Conservation (phyloP, 1,140 invertebrate genomes). For the Ceratina japonica region DNA sequence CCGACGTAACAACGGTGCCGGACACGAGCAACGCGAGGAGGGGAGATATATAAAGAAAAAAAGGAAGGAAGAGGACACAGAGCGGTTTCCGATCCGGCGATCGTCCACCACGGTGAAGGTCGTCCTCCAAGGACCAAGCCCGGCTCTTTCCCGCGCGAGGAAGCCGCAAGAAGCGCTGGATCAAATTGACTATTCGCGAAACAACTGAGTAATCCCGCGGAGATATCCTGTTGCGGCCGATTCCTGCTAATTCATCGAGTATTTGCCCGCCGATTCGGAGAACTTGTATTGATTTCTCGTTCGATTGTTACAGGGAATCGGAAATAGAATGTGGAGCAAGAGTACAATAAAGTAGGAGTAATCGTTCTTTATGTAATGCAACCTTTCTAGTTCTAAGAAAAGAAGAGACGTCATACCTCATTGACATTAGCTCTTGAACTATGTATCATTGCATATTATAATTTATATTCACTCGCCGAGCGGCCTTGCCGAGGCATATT, state of each 20-base stretch:
- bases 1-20: constrained; percentile 53
- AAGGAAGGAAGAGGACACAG: constrained; percentile 32
- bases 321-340: no score
- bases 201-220: not conserved
- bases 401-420: no score
- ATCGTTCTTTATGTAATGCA: no score
- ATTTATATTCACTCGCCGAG: not conserved
- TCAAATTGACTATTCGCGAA: constrained; percentile 41
- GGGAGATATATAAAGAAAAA: constrained; percentile 48
- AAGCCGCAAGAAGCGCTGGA: constrained; percentile 1
- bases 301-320: no score
- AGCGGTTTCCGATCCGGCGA: constrained; percentile 40
- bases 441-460: no score
- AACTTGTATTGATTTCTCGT: no score
- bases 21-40: constrained; percentile 36
- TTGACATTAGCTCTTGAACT: no score
- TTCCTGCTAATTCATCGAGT: constrained; percentile 2
- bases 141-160: not conserved
- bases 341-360: no score
- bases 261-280: no score
- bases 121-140: constrained; percentile 43
- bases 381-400: no score
- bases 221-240: not conserved
- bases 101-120: constrained; percentile 41
- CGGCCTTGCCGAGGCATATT: constrained; percentile 19